A percentile compares a stretch with the other conserved stretches of the same genome.
These are phyloP conservation scores for Caenorhabditis latens DNA, from an alignment of 1,140 invertebrate species.

Conservation along the genomic window DNA sequence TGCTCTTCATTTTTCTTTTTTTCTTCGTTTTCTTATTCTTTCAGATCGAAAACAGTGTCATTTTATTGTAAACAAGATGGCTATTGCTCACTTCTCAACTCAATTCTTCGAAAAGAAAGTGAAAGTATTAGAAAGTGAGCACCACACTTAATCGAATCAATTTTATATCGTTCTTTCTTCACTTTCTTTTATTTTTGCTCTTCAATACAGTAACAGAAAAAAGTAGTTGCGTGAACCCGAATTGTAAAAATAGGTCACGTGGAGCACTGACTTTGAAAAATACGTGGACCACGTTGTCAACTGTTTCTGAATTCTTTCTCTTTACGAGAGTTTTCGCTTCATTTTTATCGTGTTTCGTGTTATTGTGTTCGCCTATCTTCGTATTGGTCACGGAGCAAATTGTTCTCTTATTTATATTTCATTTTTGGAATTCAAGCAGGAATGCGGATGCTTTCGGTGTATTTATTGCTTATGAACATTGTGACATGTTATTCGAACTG, in stretches of 20 bases:
- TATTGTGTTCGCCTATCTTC: background rate
- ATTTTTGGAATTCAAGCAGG: slow-evolving; percentile 4
- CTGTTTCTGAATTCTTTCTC: too few species aligned
- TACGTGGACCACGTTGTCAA: too few species aligned
- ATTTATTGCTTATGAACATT: background rate
- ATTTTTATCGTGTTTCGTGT: background rate
- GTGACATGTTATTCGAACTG: background rate
- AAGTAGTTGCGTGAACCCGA: too few species aligned
- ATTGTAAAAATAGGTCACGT: too few species aligned
- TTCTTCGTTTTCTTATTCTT: background rate
- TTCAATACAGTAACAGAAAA: background rate
- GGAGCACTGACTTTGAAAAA: too few species aligned
- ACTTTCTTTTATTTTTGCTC: background rate
- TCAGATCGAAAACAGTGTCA: background rate
- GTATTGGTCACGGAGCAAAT: background rate
- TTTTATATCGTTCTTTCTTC: background rate
- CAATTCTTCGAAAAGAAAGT: too few species aligned
- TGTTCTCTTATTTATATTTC: background rate
- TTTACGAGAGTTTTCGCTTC: too few species aligned
- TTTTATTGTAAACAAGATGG: background rate
- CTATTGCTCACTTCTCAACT: background rate
- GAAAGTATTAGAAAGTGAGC: background rate
- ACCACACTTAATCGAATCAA: slow-evolving; percentile 17
- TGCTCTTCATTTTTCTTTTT: background rate
- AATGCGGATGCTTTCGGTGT: background rate